Evolutionary conservation across 2,113 vertebrate species (phyloP).

Genomic region (Heterochromis multidens): DNA sequence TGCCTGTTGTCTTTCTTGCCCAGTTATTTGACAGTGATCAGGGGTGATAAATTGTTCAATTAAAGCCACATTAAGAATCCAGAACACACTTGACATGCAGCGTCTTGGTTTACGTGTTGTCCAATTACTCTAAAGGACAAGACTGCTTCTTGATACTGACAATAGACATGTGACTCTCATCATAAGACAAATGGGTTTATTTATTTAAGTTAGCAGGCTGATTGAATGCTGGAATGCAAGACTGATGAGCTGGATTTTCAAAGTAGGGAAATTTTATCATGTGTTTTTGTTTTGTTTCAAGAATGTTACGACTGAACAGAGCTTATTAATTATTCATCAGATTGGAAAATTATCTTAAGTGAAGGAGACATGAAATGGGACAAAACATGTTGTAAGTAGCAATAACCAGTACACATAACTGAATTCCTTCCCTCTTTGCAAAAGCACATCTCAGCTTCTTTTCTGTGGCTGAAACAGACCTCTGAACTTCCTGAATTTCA

Average conservation of each 20-base stretch:
- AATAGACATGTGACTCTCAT: constrained; percentile 61
- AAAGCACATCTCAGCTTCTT: background rate
- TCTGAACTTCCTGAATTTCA: background rate
- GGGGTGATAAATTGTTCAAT: constrained; percentile 74
- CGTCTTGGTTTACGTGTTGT: constrained; percentile 52
- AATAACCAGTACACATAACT: background rate
- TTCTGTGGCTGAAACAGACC: background rate
- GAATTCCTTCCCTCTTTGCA: background rate
- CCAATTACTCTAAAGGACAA: constrained; percentile 69
- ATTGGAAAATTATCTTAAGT: background rate
- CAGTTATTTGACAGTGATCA: constrained; percentile 69
- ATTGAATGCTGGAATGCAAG: constrained; percentile 43
- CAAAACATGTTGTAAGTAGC: background rate
- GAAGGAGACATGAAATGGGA: background rate
- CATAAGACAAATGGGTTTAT: constrained; percentile 62
- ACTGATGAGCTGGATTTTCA: constrained; percentile 29
- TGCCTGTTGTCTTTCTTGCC: constrained; percentile 49
- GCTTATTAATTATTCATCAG: background rate
- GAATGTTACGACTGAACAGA: background rate
- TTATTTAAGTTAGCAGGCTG: constrained; percentile 37
- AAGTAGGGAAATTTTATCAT: background rate
- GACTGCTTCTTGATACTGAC: constrained; percentile 54
- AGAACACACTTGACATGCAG: constrained; percentile 38
- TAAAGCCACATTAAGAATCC: constrained; percentile 68
- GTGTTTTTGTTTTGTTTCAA: background rate